These are phyloP conservation scores for Discoglossus pictus DNA, from an alignment of 2,797 vertebrate species.

Conservation along the genomic window DNA sequence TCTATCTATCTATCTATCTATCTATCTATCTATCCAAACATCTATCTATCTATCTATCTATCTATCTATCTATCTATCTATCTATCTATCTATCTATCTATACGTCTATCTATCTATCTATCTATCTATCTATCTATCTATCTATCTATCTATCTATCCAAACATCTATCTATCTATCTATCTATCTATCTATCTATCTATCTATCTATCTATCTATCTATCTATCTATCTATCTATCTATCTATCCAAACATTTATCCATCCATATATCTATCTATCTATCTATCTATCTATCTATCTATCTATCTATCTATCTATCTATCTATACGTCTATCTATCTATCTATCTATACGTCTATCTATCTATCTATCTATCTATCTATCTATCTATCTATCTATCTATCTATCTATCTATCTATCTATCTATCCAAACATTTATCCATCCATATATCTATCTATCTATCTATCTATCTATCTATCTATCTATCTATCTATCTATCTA, in stretches of 20 bases:
- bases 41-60: neutral
- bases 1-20: too few species aligned
- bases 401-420: neutral
- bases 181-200: neutral
- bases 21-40: too few species aligned
- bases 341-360: neutral
- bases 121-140: neutral
- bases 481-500: neutral
- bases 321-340: neutral
- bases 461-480: neutral
- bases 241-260: neutral
- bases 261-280: slow-evolving; percentile 3
- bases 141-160: neutral
- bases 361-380: neutral
- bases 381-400: neutral
- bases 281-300: neutral
- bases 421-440: too few species aligned
- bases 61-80: neutral
- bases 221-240: neutral
- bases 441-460: neutral
- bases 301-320: slow-evolving; percentile 1
- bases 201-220: neutral
- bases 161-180: slow-evolving; percentile 1
- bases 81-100: too few species aligned
- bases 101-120: neutral